Evolutionary conservation across 2,888 invertebrate species (phyloP).

Genomic region (Odontothrips loti): DNA sequence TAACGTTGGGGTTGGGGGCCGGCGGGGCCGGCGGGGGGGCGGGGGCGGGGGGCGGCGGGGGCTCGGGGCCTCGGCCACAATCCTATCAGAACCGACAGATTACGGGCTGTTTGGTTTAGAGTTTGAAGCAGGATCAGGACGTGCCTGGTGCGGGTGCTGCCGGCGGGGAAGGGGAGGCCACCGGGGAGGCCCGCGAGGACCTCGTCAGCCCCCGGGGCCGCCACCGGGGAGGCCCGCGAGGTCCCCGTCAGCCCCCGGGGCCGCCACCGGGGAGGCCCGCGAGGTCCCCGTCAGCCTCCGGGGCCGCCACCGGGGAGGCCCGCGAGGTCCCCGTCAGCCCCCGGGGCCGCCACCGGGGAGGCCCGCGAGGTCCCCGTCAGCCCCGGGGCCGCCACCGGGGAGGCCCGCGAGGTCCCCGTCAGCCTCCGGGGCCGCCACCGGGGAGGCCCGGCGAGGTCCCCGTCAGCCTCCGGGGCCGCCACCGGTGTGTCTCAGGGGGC

Average conservation of each 20-base stretch:
- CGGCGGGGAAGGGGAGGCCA: background rate
- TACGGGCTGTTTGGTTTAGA: background rate
- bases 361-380: background rate
- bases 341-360: background rate
- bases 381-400: background rate
- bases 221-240: background rate
- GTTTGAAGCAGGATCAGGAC: slow-evolving; percentile 15
- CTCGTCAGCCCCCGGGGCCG: background rate
- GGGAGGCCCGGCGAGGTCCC: background rate
- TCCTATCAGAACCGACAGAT: slow-evolving; percentile 17
- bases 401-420: too few relatives aligned
- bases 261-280: background rate
- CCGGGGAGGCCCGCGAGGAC: background rate
- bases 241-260: background rate
- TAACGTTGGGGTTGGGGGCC: background rate
- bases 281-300: background rate
- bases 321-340: background rate
- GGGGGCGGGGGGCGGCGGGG: background rate
- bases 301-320: background rate
- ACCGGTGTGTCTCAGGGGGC: too few relatives aligned
- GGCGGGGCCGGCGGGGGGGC: background rate
- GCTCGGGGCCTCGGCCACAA: background rate
- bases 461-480: background rate
- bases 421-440: background rate
- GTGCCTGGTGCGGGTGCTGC: background rate